Conservation (phyloP, 2,888 invertebrate species). For the Lomographa bimaculata region DNA sequence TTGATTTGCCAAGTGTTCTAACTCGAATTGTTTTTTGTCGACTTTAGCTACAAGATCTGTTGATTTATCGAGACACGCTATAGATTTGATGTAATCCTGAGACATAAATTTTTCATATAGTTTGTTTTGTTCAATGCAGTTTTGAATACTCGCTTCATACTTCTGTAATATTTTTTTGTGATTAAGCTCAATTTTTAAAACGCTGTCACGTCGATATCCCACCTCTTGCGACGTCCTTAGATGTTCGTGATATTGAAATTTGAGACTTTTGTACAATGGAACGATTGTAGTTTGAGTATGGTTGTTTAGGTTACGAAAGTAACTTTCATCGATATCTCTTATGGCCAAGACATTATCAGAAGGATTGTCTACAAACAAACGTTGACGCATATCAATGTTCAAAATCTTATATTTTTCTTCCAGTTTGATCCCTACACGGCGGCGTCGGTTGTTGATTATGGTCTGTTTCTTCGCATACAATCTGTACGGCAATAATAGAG, state of each 20-base stretch:
- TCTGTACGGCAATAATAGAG: constrained; percentile 52
- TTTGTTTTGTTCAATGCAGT: constrained; percentile 78
- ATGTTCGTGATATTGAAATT: constrained; percentile 44
- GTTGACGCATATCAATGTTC: constrained; percentile 47
- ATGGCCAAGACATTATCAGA: constrained; percentile 50
- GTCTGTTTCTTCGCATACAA: constrained; percentile 50
- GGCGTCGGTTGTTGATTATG: too few species aligned
- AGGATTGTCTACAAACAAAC: constrained; percentile 48
- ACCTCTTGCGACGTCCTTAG: constrained; percentile 54
- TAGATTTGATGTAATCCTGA: constrained; percentile 84
- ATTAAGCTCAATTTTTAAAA: constrained; percentile 80
- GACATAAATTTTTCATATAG: constrained; percentile 85
- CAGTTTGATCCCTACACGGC: constrained; percentile 40
- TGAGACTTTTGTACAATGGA: constrained; percentile 55
- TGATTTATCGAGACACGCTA: constrained; percentile 77
- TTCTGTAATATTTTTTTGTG: constrained; percentile 76
- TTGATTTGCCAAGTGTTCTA: constrained; percentile 66
- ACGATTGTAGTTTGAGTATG: constrained; percentile 39
- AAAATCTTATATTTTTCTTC: constrained; percentile 55
- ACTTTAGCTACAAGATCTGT: constrained; percentile 71
- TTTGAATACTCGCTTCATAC: constrained; percentile 70
- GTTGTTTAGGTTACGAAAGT: constrained; percentile 51
- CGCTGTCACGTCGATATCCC: constrained; percentile 70
- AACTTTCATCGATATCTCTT: constrained; percentile 54
- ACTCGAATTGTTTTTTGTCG: constrained; percentile 62